Conservation (phyloP, 2,797 vertebrate species). For the Catamblyrhynchus diadema region DNA sequence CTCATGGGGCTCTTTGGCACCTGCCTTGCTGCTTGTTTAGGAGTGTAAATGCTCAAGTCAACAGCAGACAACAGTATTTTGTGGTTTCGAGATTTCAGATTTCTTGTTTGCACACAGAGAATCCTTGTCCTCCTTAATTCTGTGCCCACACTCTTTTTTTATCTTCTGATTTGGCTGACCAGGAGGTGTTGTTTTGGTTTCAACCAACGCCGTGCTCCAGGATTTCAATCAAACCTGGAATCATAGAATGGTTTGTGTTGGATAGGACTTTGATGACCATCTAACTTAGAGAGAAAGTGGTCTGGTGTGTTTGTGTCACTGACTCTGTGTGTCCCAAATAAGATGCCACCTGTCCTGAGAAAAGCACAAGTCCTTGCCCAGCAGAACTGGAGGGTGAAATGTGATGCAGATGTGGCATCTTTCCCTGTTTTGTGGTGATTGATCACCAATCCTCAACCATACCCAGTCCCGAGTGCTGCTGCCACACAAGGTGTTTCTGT, state of each 20-base stretch:
- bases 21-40: not conserved
- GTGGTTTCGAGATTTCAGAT: not conserved
- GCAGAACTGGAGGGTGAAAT: not conserved
- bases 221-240: not conserved
- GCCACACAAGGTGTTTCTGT: not conserved
- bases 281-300: not conserved
- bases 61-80: not conserved
- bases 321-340: not conserved
- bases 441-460: not conserved
- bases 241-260: not conserved
- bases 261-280: not conserved
- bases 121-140: not conserved
- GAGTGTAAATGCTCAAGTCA: not conserved
- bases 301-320: not conserved
- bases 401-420: rapidly evolving
- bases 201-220: not conserved
- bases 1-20: not conserved
- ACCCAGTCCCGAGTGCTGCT: not conserved
- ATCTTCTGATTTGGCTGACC: not conserved
- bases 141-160: not conserved
- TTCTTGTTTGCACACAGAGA: not conserved
- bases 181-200: not conserved
- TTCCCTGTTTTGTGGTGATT: not conserved
- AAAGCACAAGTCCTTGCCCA: not conserved
- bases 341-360: not conserved